phyloP scores from a whole-genome alignment of 1,140 invertebrate genomes.

The Ridgeia piscesae region DNA sequence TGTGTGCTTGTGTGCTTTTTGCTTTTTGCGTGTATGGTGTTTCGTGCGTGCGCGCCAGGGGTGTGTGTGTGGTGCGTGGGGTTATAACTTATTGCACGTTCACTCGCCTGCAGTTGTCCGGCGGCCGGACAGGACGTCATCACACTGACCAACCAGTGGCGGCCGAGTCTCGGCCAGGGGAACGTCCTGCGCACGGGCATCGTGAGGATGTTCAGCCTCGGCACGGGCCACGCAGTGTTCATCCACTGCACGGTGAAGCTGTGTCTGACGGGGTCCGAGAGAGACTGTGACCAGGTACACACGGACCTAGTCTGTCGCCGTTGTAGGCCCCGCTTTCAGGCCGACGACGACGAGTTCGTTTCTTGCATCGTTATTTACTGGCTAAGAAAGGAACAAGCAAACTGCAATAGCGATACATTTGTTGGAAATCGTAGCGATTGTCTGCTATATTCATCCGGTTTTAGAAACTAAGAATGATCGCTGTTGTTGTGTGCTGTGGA shows the following conservation, averaged over 20 bases:
- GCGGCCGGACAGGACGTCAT: background rate
- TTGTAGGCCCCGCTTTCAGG: background rate
- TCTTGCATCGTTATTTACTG: background rate
- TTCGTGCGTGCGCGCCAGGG: no score
- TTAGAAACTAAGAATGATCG: background rate
- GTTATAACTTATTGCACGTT: background rate
- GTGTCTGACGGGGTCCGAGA: background rate
- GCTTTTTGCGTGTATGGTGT: no score
- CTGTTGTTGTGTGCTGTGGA: no score
- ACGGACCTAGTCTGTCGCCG: background rate
- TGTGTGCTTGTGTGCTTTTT: no score
- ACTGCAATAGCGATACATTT: background rate
- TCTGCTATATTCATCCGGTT: background rate
- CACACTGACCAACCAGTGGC: background rate
- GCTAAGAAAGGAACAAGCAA: no score
- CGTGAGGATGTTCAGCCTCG: background rate
- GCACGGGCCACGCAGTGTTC: background rate
- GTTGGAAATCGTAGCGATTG: background rate
- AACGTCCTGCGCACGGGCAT: background rate
- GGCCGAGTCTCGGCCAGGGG: background rate
- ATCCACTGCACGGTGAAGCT: background rate
- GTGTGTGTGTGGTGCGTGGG: no score
- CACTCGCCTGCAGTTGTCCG: background rate
- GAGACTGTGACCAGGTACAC: background rate
- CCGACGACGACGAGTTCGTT: background rate